phyloP scores from a whole-genome alignment of 2,888 invertebrate species.

The Boloria selene region DNA sequence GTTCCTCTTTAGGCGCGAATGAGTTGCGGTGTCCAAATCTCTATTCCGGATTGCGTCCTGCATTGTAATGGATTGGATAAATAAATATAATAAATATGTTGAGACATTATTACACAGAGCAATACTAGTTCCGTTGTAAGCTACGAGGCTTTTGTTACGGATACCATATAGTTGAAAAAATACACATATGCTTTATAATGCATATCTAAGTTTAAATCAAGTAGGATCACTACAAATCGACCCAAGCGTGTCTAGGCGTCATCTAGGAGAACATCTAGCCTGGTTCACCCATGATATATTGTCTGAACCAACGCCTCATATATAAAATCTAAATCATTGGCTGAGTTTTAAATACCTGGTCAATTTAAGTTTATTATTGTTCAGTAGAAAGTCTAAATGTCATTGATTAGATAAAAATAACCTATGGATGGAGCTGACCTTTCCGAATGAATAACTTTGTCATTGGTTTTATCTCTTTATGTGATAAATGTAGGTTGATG shows the following conservation, averaged over 20 bases:
- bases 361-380: constrained; percentile 27
- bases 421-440: constrained; percentile 39
- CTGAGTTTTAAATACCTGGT: constrained; percentile 26
- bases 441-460: constrained; percentile 36
- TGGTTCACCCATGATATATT: constrained; percentile 36
- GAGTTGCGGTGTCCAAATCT: constrained; percentile 36
- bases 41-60: constrained; percentile 49
- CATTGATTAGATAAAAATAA: constrained; percentile 41
- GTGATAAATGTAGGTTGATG: constrained; percentile 34
- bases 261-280: constrained; percentile 73
- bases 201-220: no score
- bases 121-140: no score
- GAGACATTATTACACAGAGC: no score
- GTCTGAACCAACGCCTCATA: constrained; percentile 26
- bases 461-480: constrained; percentile 34
- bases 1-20: constrained; percentile 35
- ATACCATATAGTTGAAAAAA: no score
- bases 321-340: constrained; percentile 31
- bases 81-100: no score
- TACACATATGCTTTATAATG: no score
- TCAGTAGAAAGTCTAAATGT: constrained; percentile 38
- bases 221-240: no score
- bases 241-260: no score
- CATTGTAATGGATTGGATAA: constrained; percentile 68
- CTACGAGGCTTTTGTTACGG: no score